Base-by-base conservation (phyloP, 1,140 invertebrate genomes). In the Hypsibius dujardini region DNA sequence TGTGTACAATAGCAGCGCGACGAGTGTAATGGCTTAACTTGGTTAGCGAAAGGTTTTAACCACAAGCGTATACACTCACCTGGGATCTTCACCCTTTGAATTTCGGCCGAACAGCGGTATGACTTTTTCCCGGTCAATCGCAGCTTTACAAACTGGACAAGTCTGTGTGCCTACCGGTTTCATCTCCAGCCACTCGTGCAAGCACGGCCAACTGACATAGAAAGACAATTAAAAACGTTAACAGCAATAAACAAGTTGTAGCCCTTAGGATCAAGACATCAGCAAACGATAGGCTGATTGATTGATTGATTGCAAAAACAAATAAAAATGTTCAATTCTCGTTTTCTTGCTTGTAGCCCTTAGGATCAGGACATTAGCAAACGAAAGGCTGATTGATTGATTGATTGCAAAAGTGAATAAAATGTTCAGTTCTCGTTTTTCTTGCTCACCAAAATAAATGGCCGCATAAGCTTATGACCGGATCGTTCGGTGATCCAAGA, bases 111-210 rank as follows among this genome's bases (percentile, higher is more conserved):
- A 99, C 1, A 98, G 82, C 69, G 95, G 96, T 78, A 98, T 94
- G n/a, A 98, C 95, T 83, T 98, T 97, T 75, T 98, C 94, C 81
- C 89, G 88, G 76, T 89, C 92, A 72, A 98, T 96, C 14, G 90
- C 91, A 60, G 94, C 91, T 84, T 99, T 99, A 80, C 96, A 99
- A 1, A 99, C 96, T 12, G 96, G 96, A 81, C 96, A 99, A n/a
- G 94, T 87, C 79, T 95, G 92, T 72, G 88, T 83, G 75, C 62
- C 62, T 45, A 86, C 88, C 0, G 93, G 91, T 73, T 92, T 82
- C 1, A 93, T 98, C 80, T 97, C 90, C 72, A 99, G 80, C 96
- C 96, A 99, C 77, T 96, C 92, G 82, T 98, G 92, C 70, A 99
- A 82, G 79, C 96, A 99, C 1, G 95, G 95, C 96, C 96, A 99